Base-by-base conservation (phyloP, 2,113 vertebrate species). In the Phyllopteryx taeniolatus region DNA sequence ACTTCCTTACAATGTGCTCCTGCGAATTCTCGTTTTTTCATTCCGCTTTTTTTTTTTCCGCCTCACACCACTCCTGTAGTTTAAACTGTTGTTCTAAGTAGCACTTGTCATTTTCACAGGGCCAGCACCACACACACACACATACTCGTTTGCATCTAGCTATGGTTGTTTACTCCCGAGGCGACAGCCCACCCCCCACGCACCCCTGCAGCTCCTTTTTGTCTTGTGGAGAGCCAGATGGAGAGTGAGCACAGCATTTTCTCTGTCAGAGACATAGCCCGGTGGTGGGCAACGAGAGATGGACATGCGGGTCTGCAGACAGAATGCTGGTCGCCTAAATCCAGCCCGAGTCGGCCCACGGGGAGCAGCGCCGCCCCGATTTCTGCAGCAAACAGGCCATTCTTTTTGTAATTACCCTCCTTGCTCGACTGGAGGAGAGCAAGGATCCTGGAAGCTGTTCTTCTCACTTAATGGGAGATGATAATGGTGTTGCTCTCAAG, bases 401-500 rank as follows among this genome's bases (percentile, higher is more conserved):
- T 83, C 81, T 82, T 80, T 87, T 82, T 81, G 74, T 89, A 90
- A 91, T 89, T 86, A 88, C 86, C 78, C 70, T 69, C 76, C 77
- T 75, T 84, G 76, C 84, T 86, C 71, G 73, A 74, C 74, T 57
- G 70, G 71, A 79, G 68, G 53, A 81, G 74, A 70, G 71, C 83
- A 61, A 53, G 80, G 65, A 67, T 81, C 74, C 73, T 84, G 81
- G 85, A 86, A 84, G 74, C 81, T 61, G 82, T 78, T 81, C 83
- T 85, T 82, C 78, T 80, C 68, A n/a, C 39, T 85, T 90, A 92
- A 91, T 90, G 87, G 86, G 78, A 84, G 83, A 79, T 90, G 83
- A 79, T 90, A 90, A 90, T 89, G 88, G 87, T 85, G 83, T 88
- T 83, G 77, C 82, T 76, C 75, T 72, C 83, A 83, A 80, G 83